Evolutionary conservation across 2,888 invertebrate species (phyloP), one percentile per base, ranked within the genome.

Genomic region (Drosophila algonquin): DNA sequence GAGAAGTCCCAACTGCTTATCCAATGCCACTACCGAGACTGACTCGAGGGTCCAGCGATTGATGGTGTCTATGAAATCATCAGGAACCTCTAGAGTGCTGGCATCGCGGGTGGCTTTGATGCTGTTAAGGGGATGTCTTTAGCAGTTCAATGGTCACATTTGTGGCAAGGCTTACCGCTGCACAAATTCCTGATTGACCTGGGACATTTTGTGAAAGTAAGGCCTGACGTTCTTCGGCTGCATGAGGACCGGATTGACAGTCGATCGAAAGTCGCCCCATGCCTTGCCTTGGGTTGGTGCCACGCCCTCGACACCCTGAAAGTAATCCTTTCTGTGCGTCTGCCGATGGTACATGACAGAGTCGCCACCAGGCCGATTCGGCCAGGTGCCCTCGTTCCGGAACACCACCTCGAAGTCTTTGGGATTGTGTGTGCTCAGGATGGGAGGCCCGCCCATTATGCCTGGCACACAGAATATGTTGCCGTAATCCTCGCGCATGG

Each of bases 181-280:
- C 3, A 89, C 68, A 65, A 90, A 89, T 35, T 89, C 85, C 4
- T 62, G 84, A 44, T 93, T 93, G 30, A 94, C 93, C 67, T 93
- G 92, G 30, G 93, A 93, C 68, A 94, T 91, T 9, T 90, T 92
- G 9, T 93, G 91, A 8, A 92, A 90, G 67, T 94, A 94, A 0
- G 93, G 85, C 81, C 93, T 93, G 0, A 93, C 92, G 48, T 93
- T 88, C 80, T 94, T 94, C 0, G 95, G 94, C 79, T 94, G 93
- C 91, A 95, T 91, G 90, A 95, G 92, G 32, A 94, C 93, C 60
- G 94, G 94, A 86, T 95, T 95, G 0, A 95, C 94, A 74, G 94
- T 94, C 1, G 94, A 93, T n/a, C 95, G 93, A 63, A 95, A 93
- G 51, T 94, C 93, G 27, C 94, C 93, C 95, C 95, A 95, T 75